Percentiles rank a stretch among this genome's conserved stretches.
Evolutionary conservation across 2,888 invertebrate genomes (phyloP).

Genomic region (Mimumesa dahlbomi): DNA sequence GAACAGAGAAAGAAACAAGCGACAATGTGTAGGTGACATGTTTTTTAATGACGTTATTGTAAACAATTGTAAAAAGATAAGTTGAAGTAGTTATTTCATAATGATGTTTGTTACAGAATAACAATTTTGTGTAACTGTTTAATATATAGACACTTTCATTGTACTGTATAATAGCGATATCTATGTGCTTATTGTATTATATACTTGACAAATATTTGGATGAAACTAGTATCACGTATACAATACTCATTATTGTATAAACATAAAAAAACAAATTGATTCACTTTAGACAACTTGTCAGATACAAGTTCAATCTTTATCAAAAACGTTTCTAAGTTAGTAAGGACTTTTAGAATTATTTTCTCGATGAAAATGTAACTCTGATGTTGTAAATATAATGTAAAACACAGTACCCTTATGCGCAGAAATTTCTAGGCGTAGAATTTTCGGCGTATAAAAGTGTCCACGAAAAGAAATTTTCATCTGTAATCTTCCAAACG

Average conservation of each 20-base stretch:
- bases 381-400: slow-evolving; percentile 5
- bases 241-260: slow-evolving; percentile 73
- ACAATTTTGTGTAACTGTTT: slow-evolving; percentile 74
- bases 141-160: slow-evolving; percentile 72
- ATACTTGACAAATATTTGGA: slow-evolving; percentile 75
- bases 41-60: slow-evolving; percentile 72
- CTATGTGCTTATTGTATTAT: slow-evolving; percentile 78
- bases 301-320: slow-evolving; percentile 71
- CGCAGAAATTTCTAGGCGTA: too few relatives aligned
- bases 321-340: slow-evolving; percentile 49
- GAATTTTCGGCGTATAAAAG: too few relatives aligned
- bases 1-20: slow-evolving; percentile 50
- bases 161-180: slow-evolving; percentile 77
- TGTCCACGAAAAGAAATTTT: too few relatives aligned
- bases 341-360: slow-evolving; percentile 12
- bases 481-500: too few relatives aligned
- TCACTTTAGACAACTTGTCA: slow-evolving; percentile 57
- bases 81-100: slow-evolving; percentile 71
- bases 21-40: slow-evolving; percentile 62
- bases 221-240: slow-evolving; percentile 66
- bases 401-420: too few relatives aligned
- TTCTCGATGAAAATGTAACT: slow-evolving; percentile 25
- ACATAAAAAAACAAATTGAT: slow-evolving; percentile 68
- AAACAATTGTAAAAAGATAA: slow-evolving; percentile 73
- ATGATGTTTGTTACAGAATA: slow-evolving; percentile 74